Base-by-base conservation (phyloP, 2,888 invertebrate genomes). In the Tyria jacobaeae region DNA sequence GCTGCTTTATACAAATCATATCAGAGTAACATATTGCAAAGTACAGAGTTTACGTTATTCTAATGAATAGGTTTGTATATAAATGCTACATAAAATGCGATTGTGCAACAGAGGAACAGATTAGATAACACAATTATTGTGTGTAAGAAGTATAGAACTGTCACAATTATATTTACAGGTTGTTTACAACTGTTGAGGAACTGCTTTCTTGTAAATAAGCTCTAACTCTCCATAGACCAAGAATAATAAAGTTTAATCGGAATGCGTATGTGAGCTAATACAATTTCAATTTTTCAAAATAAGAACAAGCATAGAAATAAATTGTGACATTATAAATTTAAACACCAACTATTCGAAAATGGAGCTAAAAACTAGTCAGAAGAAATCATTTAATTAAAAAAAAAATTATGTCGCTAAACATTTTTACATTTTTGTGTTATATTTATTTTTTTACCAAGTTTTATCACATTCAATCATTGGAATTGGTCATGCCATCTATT, bases 401-500 rank as follows among this genome's bases (percentile, higher is more conserved):
- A 62, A 48, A n/a, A 51, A 50, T 14, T 48, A 53, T 48, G 12
- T 50, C 21, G 44, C 44, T 24, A 52, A 39, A 44, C 56, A 61
- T 56, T 62, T 68, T 64, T 64, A 63, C 60, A 64, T 24, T 49
- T 58, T 58, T 53, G 24, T 48, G 52, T 61, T 64, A 69, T 64
- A 64, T 65, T 70, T 52, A 51, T 34, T 63, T 75, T 75, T 68
- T 60, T 41, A 61, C 61, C 68, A 72, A 17, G 34, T 78, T 79
- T 80, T 83, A 85, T 81, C 81, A 85, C 82, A 81, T 81, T 74
- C 60, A 69, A 70, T 79, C 59, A 83, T 71, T 83, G 84, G 84
- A 85, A 84, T 83, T 78, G 68, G 73, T 70, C 63, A 65, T 64
- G 64, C 58, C 71, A 61, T 73, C 76, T 66, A 70, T 69, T 65